A percentile compares a stretch with the other conserved stretches of the same genome.
These are phyloP conservation scores for Corythornis vintsioides DNA, from an alignment of 2,113 vertebrate genomes.

Conservation along the genomic window DNA sequence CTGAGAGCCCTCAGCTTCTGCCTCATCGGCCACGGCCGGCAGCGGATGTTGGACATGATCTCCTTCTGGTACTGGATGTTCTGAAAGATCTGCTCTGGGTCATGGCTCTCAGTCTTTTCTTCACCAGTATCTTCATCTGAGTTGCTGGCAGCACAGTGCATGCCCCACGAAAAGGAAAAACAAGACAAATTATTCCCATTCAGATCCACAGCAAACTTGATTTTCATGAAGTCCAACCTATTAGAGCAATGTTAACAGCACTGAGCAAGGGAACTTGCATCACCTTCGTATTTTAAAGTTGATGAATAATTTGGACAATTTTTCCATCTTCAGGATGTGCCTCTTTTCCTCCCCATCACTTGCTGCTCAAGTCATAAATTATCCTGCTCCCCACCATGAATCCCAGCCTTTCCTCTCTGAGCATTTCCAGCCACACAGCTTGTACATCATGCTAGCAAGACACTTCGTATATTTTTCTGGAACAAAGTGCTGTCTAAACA, in stretches of 20 bases:
- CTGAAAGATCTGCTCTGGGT: slow-evolving; percentile 96
- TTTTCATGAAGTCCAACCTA: neutral
- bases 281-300: neutral
- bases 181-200: neutral
- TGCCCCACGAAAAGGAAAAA: neutral
- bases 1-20: slow-evolving; percentile 91
- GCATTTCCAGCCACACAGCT: neutral
- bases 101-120: slow-evolving; percentile 85
- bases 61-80: slow-evolving; percentile 98
- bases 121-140: slow-evolving; percentile 84
- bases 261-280: neutral
- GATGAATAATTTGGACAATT: neutral
- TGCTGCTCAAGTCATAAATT: neutral
- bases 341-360: neutral
- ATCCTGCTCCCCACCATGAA: neutral
- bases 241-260: neutral
- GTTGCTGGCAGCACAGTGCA: slow-evolving; percentile 73
- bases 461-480: neutral
- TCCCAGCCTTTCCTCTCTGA: neutral
- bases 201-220: neutral
- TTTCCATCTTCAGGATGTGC: neutral
- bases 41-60: slow-evolving; percentile 91
- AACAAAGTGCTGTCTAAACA: neutral
- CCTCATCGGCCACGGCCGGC: slow-evolving; percentile 93
- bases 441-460: neutral